Conservation (phyloP, 2,888 invertebrate species). For the Tetranychus truncatus region DNA sequence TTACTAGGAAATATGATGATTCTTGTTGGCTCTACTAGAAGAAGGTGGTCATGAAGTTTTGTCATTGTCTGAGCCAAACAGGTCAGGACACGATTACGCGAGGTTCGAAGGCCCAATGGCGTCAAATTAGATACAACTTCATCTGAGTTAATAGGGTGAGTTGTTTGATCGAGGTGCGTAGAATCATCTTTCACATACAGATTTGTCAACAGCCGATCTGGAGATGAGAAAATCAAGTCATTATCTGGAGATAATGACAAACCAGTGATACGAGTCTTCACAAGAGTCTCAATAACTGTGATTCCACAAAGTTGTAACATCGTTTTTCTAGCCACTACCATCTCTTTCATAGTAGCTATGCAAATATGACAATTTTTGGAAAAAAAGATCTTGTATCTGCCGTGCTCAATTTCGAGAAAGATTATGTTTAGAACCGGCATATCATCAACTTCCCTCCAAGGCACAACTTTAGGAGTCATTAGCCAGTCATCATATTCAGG, state of each 20-base stretch:
- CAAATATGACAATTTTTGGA: not conserved
- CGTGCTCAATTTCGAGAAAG: not conserved
- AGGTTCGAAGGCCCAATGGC: not conserved
- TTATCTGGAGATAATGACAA: not conserved
- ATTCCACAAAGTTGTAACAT: not conserved
- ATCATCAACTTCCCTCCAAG: not conserved
- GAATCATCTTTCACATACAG: not conserved
- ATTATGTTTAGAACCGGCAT: slow-evolving; percentile 1
- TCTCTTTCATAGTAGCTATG: not conserved
- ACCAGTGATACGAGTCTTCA: not conserved
- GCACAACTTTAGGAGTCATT: not conserved
- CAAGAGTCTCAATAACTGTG: too few species aligned
- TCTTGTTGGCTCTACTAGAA: slow-evolving; percentile 2
- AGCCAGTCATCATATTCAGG: not conserved
- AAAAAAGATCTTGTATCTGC: not conserved
- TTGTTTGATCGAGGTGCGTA: not conserved
- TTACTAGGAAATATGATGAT: slow-evolving; percentile 6
- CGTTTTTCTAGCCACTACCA: not conserved
- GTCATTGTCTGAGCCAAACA: not conserved
- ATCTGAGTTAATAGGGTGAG: not conserved
- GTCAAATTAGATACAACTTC: not conserved
- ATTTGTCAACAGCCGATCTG: not conserved
- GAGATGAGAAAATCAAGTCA: not conserved
- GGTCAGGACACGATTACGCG: not conserved
- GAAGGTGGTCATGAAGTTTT: slow-evolving; percentile 4